Base-by-base conservation (phyloP, 2,888 invertebrate species). In the Drosophila histrio region DNA sequence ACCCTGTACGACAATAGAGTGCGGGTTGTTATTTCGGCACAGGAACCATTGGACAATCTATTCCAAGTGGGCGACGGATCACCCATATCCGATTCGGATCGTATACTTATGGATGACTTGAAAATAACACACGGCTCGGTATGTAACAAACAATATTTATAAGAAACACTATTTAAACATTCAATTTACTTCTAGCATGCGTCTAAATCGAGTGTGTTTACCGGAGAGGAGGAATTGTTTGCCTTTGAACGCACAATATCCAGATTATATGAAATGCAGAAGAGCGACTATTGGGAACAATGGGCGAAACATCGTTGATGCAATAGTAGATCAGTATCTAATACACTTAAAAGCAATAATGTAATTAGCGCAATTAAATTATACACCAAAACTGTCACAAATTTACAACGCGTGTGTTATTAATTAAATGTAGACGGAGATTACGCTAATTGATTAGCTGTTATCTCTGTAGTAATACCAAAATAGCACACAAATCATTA, bases 211-310 rank as follows among this genome's bases (percentile, higher is more conserved):
- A 98, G 96, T 87, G 95, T 99, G 79, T 99, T 99, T 89, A 98
- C 98, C 0, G 99, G 99, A 0, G 97, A 98, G 91, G 99, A 99
- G 92, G 99, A 99, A 92, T 92, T 98, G 86, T 99, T 99, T 92
- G 99, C 99, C 0, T 98, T 96, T 90, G 98, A 98, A 87, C 94
- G 99, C 6, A 98, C 99, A 19, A 91, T 98, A 22, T 99, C 99
- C 0, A 93, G 99, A 72, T 94, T 99, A 30, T 94, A 95, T 76
- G 98, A 99, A 93, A 99, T 99, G 99, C 98, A 98, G 92, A 96
- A 97, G 0, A 94, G 95, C 56, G 96, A 96, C 75, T 99, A 99
- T 91, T 99, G 99, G 99, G 94, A 96, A 49, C 94, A 94, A 87
- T 96, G 96, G 95, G 94, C 95, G 47, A 94, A 92, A 52, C 91